Base-by-base conservation (phyloP, 2,888 invertebrate species). In the Cerastoderma edule region DNA sequence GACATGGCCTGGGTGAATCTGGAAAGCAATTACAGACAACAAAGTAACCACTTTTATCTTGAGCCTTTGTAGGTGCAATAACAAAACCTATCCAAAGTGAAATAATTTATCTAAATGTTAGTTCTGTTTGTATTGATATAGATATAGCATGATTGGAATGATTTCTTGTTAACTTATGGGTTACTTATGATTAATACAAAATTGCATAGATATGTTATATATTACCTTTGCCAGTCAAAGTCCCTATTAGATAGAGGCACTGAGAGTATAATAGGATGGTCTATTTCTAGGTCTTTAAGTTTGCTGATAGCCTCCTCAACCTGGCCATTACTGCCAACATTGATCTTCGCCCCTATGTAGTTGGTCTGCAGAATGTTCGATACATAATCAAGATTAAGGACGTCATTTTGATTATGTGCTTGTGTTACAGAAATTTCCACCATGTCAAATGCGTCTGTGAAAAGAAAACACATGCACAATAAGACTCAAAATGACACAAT, bases 341-440 rank as follows among this genome's bases (percentile, higher is more conserved):
- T 48, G 19, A 63, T 46, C 19, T 69, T 69, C 19, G 48, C 50
- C 2, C 50, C 69, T 39, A 57, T 22, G 19, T 56, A 30, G 68
- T 28, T 44, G 27, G 24, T 28, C 30, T 57, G 24, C 5, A 68
- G 44, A 46, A 27, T 2, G 16, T 6, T 22, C 50, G 32, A 66
- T 13, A 66, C n/a, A n/a, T 30, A 24, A 24, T 33, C 32, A 16
- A 66, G 32, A 0, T 32, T 33, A 13, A 66, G 24, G 5, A 22
- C 53, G 2, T 60, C 60, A 10, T 35, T 27, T 8, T 39, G 48
- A 22, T 19, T 22, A 35, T 46, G 6, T 5, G 28, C 19, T 3
- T 28, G 19, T 8, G 3, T 30, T 22, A 65, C 19, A 2, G 48
- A 22, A 8, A 50, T 27, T 16, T 66, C 66, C 3, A 66, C 16